Percentiles rank a stretch among this genome's conserved stretches.
phyloP scores from a whole-genome alignment of 1,140 invertebrate species.

The Eupeodes corollae region DNA sequence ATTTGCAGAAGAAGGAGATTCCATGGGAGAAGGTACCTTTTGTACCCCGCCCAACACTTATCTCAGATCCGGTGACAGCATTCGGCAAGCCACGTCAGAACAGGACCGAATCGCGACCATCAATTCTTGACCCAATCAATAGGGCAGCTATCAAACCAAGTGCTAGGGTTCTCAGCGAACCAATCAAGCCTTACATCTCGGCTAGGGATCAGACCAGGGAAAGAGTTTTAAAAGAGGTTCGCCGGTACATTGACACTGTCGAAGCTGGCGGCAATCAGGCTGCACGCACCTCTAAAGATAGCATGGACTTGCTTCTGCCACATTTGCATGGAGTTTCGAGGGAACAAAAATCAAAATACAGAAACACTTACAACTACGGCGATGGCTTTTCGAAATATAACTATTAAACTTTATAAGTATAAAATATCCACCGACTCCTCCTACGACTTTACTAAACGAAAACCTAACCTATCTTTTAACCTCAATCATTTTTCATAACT shows the following conservation, averaged over 20 bases:
- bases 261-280: constrained; percentile 42
- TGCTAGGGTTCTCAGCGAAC: constrained; percentile 43
- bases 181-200: constrained; percentile 50
- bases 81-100: constrained; percentile 50
- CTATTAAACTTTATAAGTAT: too few species aligned
- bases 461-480: too few species aligned
- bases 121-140: constrained; percentile 33
- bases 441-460: too few species aligned
- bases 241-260: constrained; percentile 42
- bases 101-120: constrained; percentile 20
- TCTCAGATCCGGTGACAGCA: constrained; percentile 68
- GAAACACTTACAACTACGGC: constrained; percentile 7
- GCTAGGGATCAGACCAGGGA: constrained; percentile 48
- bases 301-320: constrained; percentile 49
- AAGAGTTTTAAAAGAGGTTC: constrained; percentile 44
- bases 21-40: constrained; percentile 76
- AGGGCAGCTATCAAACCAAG: constrained; percentile 40
- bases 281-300: constrained; percentile 43
- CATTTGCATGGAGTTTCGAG: constrained; percentile 44
- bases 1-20: constrained; percentile 53
- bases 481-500: too few species aligned
- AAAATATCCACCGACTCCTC: too few species aligned
- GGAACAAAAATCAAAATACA: constrained; percentile 38
- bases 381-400: too few species aligned
- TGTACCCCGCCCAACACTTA: constrained; percentile 67